phyloP scores from a whole-genome alignment of 2,113 vertebrate genomes.

The Chauna torquata region DNA sequence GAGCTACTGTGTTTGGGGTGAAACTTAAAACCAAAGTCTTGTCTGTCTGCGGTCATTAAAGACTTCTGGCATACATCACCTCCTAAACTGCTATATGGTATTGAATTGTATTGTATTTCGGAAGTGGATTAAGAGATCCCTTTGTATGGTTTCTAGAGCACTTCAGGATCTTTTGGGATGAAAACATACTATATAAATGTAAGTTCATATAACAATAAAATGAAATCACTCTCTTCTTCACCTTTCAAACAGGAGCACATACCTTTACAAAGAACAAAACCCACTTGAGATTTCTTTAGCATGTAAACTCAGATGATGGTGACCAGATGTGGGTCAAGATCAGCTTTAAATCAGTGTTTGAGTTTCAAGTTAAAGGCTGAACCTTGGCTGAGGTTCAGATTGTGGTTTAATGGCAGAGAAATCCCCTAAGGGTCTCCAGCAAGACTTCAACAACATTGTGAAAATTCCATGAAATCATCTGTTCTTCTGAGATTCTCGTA shows the following conservation, averaged over 20 bases:
- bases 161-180: not conserved
- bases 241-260: not conserved
- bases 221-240: not conserved
- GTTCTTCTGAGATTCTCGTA: not conserved
- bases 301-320: not conserved
- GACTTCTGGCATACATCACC: not conserved
- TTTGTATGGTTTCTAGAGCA: not conserved
- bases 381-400: not conserved
- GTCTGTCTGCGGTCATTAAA: not conserved
- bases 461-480: not conserved
- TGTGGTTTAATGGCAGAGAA: not conserved
- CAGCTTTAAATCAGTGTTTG: not conserved
- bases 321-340: not conserved
- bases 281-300: not conserved
- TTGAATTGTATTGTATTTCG: not conserved
- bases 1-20: not conserved
- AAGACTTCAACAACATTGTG: not conserved
- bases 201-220: not conserved
- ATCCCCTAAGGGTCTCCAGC: not conserved
- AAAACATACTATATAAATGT: not conserved
- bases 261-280: not conserved
- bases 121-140: not conserved
- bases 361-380: conserved; percentile 7
- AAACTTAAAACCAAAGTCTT: conserved; percentile 13
- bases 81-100: not conserved